These are phyloP conservation scores for Camponotus pennsylvanicus DNA, from an alignment of 1,140 invertebrate species.

Conservation along the genomic window DNA sequence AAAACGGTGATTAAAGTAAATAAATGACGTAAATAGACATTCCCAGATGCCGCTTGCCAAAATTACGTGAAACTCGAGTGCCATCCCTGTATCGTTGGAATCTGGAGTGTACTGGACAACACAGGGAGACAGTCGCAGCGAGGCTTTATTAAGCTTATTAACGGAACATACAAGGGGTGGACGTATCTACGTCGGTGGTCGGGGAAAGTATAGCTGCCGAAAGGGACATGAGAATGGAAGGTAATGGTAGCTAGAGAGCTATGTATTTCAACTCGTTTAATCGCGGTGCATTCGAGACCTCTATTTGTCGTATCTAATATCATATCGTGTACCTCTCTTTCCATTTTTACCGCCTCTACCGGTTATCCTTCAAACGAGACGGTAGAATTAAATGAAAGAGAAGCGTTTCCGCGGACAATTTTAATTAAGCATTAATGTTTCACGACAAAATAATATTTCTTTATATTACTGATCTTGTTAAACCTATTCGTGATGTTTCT, in stretches of 20 bases:
- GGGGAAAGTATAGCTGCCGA: conserved; percentile 70
- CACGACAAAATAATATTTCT: background rate
- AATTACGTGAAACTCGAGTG: conserved; percentile 64
- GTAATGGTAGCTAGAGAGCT: conserved; percentile 64
- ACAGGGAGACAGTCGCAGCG: conserved; percentile 68
- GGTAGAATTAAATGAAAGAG: conserved; percentile 33
- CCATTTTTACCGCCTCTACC: conserved; percentile 23
- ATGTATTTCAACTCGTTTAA: conserved; percentile 64
- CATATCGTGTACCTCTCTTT: conserved; percentile 51
- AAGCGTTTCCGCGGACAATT: background rate
- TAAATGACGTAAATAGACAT: background rate
- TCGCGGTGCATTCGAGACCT: conserved; percentile 53
- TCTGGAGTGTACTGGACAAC: conserved; percentile 72
- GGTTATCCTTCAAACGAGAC: conserved; percentile 46
- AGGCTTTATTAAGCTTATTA: conserved; percentile 83
- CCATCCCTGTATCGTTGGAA: conserved; percentile 74
- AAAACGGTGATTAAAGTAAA: background rate
- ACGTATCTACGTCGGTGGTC: conserved; percentile 71
- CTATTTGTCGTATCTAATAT: conserved; percentile 60
- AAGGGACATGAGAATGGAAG: conserved; percentile 64
- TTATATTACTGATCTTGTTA: background rate
- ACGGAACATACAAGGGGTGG: conserved; percentile 73
- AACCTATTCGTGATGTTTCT: no score
- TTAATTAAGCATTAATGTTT: conserved; percentile 40
- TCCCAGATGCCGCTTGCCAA: conserved; percentile 14